A percentile compares a stretch with the other conserved stretches of the same genome.
Evolutionary conservation across 2,888 invertebrate species (phyloP).

Genomic region (Drosophila lutescens): DNA sequence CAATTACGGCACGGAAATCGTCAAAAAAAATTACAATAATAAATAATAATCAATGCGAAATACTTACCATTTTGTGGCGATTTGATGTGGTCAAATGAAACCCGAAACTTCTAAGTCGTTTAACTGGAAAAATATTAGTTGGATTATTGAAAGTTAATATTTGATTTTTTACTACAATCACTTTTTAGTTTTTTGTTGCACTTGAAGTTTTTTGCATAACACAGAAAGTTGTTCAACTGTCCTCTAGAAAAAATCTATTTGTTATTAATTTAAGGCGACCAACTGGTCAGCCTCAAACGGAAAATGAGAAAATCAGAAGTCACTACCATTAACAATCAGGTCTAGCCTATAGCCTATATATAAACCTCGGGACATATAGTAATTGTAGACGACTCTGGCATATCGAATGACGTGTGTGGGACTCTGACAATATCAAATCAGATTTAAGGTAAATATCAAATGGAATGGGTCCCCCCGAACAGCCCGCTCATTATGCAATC

Average conservation of each 20-base stretch:
- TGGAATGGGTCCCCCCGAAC: constrained; percentile 38
- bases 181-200: constrained; percentile 5
- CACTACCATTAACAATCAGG: constrained; percentile 11
- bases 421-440: constrained; percentile 63
- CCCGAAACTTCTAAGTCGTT: constrained; percentile 41
- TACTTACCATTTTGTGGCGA: constrained; percentile 41
- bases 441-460: constrained; percentile 67
- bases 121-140: constrained; percentile 41
- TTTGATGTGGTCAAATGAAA: constrained; percentile 32
- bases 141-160: constrained; percentile 19
- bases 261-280: constrained; percentile 11
- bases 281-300: constrained; percentile 19
- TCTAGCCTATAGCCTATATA: background rate
- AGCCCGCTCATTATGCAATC: constrained; percentile 63
- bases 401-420: constrained; percentile 71
- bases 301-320: constrained; percentile 20
- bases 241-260: constrained; percentile 16
- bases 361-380: background rate
- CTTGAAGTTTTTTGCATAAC: constrained; percentile 15
- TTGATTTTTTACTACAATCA: constrained; percentile 14
- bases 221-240: constrained; percentile 46
- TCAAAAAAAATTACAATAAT: background rate
- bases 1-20: constrained; percentile 19
- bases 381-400: constrained; percentile 70
- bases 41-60: background rate